Percentiles rank a stretch among this genome's conserved stretches.
phyloP scores from a whole-genome alignment of 2,797 vertebrate species.

The Leptodactylus fallax region DNA sequence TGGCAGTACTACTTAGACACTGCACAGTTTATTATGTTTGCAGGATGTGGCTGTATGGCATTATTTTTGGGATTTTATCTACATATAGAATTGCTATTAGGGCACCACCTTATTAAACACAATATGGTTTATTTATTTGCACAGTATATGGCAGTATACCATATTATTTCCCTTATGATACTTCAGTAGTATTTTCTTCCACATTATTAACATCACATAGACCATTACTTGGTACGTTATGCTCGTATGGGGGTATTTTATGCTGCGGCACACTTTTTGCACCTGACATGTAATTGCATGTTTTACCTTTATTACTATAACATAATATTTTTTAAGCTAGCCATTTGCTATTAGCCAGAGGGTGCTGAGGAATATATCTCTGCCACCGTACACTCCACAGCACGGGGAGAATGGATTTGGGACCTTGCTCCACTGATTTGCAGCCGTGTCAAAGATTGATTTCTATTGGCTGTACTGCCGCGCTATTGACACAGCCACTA shows the following conservation, averaged over 20 bases:
- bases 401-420: not conserved
- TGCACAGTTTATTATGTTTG: too few species aligned
- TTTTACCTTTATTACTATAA: not conserved
- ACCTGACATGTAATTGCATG: not conserved
- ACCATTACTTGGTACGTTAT: not conserved
- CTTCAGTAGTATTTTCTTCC: not conserved
- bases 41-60: too few species aligned
- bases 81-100: not conserved
- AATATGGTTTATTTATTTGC: not conserved
- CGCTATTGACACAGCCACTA: slow-evolving; percentile 31
- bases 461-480: slow-evolving; percentile 24
- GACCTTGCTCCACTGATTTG: slow-evolving; percentile 34
- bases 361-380: not conserved
- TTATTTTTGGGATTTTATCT: not conserved
- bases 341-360: not conserved
- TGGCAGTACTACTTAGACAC: too few species aligned
- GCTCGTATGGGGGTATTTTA: not conserved
- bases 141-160: not conserved
- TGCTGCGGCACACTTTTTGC: not conserved
- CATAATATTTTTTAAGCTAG: not conserved
- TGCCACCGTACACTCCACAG: not conserved
- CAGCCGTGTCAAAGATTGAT: slow-evolving; percentile 16
- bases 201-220: not conserved
- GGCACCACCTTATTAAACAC: too few species aligned
- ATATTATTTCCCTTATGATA: not conserved